These are phyloP conservation scores for Mastomys natalensis DNA, from an alignment of 2,113 vertebrate genomes.

Conservation along the genomic window DNA sequence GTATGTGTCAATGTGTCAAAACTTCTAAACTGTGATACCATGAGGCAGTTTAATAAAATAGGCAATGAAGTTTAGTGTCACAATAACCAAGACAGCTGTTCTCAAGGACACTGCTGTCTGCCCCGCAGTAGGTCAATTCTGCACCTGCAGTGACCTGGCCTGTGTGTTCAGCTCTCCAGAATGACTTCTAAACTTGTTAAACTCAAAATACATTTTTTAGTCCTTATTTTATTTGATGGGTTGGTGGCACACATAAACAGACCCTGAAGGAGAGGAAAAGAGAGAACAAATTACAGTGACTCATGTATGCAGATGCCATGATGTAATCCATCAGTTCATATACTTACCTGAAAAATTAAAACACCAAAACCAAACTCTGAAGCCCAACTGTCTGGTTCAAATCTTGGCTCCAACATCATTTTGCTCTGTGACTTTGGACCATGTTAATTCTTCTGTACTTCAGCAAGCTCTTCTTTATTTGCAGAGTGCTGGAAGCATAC, in stretches of 20 bases:
- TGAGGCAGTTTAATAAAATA: not conserved
- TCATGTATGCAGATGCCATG: not conserved
- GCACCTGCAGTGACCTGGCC: not conserved
- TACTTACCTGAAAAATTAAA: not conserved
- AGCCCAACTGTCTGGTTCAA: not conserved
- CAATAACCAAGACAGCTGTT: not conserved
- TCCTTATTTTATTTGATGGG: conserved; percentile 7
- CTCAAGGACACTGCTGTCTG: not conserved
- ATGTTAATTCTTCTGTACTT: not conserved
- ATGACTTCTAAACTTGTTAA: not conserved
- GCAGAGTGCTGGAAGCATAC: not conserved
- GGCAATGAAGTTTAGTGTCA: not conserved
- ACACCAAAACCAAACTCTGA: not conserved
- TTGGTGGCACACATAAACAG: not conserved
- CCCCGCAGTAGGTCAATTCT: not conserved
- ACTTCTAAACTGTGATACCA: not conserved
- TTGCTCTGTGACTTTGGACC: not conserved
- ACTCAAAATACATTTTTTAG: conserved; percentile 15
- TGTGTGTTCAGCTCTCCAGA: not conserved
- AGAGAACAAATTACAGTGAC: not conserved
- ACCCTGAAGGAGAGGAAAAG: not conserved
- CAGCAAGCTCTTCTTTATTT: conserved; percentile 26
- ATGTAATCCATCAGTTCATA: not conserved
- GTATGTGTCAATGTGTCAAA: not conserved
- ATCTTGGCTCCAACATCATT: not conserved